A percentile compares a stretch with the other conserved stretches of the same genome.
These are phyloP conservation scores for Melanargia galathea DNA, from an alignment of 2,888 invertebrate genomes.

Conservation along the genomic window DNA sequence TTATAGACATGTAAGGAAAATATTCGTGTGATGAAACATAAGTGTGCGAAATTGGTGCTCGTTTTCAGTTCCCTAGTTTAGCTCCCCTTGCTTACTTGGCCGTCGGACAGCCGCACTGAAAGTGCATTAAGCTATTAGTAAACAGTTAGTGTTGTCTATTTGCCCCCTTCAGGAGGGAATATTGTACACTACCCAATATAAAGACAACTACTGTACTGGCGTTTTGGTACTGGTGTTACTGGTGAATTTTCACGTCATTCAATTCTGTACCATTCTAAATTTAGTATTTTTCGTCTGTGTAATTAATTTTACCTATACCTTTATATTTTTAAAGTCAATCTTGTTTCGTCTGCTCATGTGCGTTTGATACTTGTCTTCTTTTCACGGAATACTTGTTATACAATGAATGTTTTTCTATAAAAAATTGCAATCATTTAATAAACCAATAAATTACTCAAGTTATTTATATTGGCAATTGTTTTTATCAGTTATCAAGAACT, in stretches of 20 bases:
- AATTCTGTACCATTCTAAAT: no score
- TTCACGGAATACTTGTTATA: no score
- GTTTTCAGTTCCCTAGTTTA: constrained; percentile 40
- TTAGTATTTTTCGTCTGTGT: no score
- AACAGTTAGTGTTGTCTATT: constrained; percentile 58
- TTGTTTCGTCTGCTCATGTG: no score
- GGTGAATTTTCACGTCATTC: no score
- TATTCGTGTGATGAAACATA: constrained; percentile 22
- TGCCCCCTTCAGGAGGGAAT: constrained; percentile 43
- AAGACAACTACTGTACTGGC: not conserved
- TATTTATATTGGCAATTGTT: not conserved
- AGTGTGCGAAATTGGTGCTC: constrained; percentile 31
- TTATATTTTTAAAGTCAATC: no score
- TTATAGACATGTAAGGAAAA: constrained; percentile 23
- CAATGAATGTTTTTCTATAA: no score
- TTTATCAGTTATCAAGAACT: not conserved
- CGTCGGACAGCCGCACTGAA: constrained; percentile 58
- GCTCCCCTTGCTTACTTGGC: constrained; percentile 52
- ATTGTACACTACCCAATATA: constrained; percentile 20
- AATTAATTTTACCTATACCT: no score
- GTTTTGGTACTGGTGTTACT: no score
- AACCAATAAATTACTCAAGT: not conserved
- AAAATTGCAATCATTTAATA: no score
- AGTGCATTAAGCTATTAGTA: constrained; percentile 75
- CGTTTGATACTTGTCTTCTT: no score